phyloP scores from a whole-genome alignment of 2,797 vertebrate genomes.

The Argya squamiceps region DNA sequence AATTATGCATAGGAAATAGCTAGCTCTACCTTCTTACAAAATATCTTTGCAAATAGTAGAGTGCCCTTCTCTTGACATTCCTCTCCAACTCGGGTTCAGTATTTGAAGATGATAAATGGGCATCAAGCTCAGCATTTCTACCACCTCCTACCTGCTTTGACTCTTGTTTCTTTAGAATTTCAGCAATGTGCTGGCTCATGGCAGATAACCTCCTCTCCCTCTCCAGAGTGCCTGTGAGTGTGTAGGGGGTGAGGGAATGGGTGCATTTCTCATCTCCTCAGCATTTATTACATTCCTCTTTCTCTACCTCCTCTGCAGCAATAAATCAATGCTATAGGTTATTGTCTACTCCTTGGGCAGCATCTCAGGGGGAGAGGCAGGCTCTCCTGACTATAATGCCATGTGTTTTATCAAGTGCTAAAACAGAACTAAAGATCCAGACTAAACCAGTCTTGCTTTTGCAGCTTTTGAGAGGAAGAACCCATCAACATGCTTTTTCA shows the following conservation, averaged over 20 bases:
- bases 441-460: neutral
- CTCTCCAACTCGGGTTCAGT: conserved; percentile 39
- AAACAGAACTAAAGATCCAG: neutral
- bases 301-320: conserved; percentile 43
- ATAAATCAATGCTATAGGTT: conserved; percentile 44
- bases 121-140: conserved; percentile 61
- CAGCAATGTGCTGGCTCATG: conserved; percentile 29
- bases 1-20: neutral
- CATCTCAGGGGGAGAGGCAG: neutral
- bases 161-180: conserved; percentile 61
- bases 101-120: conserved; percentile 61
- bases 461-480: neutral
- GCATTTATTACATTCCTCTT: conserved; percentile 60
- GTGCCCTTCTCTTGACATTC: conserved; percentile 41
- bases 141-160: conserved; percentile 61
- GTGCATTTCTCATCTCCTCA: conserved; percentile 40
- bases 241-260: conserved; percentile 7
- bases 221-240: neutral
- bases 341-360: neutral
- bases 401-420: neutral
- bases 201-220: conserved; percentile 33
- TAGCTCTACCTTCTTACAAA: neutral
- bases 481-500: accelerated
- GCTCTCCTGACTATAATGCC: neutral
- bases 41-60: conserved; percentile 50